These are phyloP conservation scores for Lycodopsis pacificus DNA, from an alignment of 2,797 vertebrate genomes.

Conservation along the genomic window DNA sequence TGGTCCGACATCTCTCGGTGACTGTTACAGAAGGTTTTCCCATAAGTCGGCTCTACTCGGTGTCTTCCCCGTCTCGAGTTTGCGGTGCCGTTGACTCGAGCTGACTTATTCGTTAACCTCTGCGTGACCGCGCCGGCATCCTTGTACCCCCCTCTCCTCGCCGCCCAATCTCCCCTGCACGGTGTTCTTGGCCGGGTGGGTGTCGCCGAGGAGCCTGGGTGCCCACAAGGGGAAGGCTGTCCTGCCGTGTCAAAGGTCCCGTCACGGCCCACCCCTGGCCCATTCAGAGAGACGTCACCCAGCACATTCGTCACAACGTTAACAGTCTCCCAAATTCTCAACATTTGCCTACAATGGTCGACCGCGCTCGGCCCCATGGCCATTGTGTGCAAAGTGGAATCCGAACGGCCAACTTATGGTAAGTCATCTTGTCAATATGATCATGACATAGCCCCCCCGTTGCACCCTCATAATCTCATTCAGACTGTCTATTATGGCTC, in stretches of 20 bases:
- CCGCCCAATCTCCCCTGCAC: conserved; percentile 34
- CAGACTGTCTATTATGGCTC: conserved; percentile 71
- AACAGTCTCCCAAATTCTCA: conserved; percentile 83
- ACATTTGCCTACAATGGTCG: conserved; percentile 78
- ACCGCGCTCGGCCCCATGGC: conserved; percentile 45
- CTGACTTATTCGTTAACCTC: conserved; percentile 74
- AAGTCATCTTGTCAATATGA: conserved; percentile 78
- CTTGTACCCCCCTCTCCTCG: conserved; percentile 26
- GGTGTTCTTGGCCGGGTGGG: conserved; percentile 62
- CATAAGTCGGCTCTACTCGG: neutral
- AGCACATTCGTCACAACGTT: conserved; percentile 85
- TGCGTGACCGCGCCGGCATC: conserved; percentile 73
- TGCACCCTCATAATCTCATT: conserved; percentile 78
- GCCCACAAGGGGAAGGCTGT: conserved; percentile 64
- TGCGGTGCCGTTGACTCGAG: conserved; percentile 21
- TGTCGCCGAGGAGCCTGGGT: conserved; percentile 54
- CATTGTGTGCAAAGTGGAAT: conserved; percentile 70
- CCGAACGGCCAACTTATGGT: conserved; percentile 72
- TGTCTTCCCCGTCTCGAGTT: neutral
- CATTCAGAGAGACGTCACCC: conserved; percentile 77
- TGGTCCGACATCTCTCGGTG: neutral
- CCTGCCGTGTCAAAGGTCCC: conserved; percentile 81
- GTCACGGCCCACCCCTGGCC: conserved; percentile 68
- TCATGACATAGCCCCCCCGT: conserved; percentile 72
- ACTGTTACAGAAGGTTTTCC: neutral